phyloP scores from a whole-genome alignment of 1,140 invertebrate species.

The Zaprionus nigranus region DNA sequence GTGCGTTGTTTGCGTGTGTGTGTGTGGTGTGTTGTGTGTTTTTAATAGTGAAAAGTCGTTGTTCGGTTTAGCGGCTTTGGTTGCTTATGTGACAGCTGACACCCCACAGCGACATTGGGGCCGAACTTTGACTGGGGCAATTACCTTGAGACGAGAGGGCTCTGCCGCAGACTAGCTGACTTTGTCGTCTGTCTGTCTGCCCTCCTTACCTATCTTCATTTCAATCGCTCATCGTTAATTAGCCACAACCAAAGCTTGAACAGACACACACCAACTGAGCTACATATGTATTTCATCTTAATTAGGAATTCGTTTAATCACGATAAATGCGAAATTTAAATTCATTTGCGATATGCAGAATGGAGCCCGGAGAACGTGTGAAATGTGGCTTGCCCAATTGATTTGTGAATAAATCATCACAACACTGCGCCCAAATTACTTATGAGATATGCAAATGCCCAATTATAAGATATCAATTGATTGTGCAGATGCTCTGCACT shows the following conservation, averaged over 20 bases:
- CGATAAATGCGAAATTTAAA: slow-evolving; percentile 61
- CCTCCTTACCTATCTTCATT: slow-evolving; percentile 53
- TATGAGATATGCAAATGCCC: slow-evolving; percentile 30
- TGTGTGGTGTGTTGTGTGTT: slow-evolving; percentile 16
- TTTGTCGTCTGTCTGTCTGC: slow-evolving; percentile 31
- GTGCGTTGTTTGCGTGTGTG: slow-evolving; percentile 28
- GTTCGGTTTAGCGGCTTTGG: slow-evolving; percentile 2
- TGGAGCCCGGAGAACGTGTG: slow-evolving; percentile 5
- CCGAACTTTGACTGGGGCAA: slow-evolving; percentile 6
- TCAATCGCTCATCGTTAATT: slow-evolving; percentile 77
- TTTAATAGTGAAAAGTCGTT: slow-evolving; percentile 15
- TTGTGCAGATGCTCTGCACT: slow-evolving; percentile 6
- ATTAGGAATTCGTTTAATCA: slow-evolving; percentile 42
- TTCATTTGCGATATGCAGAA: slow-evolving; percentile 36
- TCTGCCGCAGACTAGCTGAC: slow-evolving; percentile 5
- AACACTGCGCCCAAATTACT: slow-evolving; percentile 24
- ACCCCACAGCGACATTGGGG: slow-evolving; percentile 1
- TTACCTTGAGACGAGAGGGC: not conserved
- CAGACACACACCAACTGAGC: not conserved
- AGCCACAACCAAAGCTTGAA: slow-evolving; percentile 39
- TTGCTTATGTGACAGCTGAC: slow-evolving; percentile 4
- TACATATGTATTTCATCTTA: not conserved
- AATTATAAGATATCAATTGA: slow-evolving; percentile 40
- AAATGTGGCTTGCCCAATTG: slow-evolving; percentile 43
- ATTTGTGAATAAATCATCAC: slow-evolving; percentile 25